phyloP scores from a whole-genome alignment of 2,888 invertebrate genomes.

The Agriopis marginaria region DNA sequence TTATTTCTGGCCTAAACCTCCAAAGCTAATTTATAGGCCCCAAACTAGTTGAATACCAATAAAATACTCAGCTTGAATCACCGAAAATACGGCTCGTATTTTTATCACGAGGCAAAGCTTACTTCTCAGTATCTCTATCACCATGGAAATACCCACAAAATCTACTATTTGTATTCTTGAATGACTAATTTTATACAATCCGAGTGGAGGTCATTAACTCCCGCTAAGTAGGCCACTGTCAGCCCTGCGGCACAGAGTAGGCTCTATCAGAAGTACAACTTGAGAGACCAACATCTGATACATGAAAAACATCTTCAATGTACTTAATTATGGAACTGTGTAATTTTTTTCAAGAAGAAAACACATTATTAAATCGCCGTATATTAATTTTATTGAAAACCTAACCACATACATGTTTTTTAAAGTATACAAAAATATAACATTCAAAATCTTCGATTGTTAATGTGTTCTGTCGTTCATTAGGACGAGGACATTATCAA shows the following conservation, averaged over 20 bases:
- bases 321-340: too few species aligned
- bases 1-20: not conserved
- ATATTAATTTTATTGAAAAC: too few species aligned
- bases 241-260: conserved; percentile 51
- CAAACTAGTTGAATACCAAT: not conserved
- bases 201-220: conserved; percentile 72
- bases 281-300: not conserved
- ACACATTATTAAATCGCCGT: too few species aligned
- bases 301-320: not conserved
- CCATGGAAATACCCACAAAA: conserved; percentile 43
- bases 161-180: conserved; percentile 60
- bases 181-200: conserved; percentile 62
- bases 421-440: too few species aligned
- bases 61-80: not conserved
- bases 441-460: too few species aligned
- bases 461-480: too few species aligned
- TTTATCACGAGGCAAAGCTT: conserved; percentile 9
- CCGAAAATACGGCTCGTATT: too few species aligned
- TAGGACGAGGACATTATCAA: too few species aligned
- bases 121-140: conserved; percentile 14
- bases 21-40: not conserved
- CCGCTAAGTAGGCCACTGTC: conserved; percentile 66
- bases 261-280: not conserved
- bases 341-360: not conserved
- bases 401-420: too few species aligned